Evolutionary conservation across 2,888 invertebrate species (phyloP).

Genomic region (Macrophya annulata): DNA sequence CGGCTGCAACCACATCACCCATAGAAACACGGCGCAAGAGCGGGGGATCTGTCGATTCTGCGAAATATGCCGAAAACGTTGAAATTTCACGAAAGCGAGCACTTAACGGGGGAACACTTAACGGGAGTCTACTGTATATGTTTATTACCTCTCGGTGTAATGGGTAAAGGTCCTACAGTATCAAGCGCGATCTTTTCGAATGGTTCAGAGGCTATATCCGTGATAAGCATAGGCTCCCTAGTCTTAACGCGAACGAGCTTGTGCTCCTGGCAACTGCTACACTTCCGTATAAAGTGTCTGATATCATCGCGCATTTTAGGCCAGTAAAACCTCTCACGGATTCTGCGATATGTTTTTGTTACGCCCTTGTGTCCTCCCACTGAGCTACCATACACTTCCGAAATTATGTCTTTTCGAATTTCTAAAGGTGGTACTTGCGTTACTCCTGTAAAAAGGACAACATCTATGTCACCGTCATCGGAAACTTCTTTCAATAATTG

Average conservation of each 20-base stretch:
- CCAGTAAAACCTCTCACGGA: no score
- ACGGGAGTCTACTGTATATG: no score
- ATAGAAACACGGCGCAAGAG: no score
- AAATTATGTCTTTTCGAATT: conserved; percentile 55
- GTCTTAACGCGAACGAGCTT: conserved; percentile 58
- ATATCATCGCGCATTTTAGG: conserved; percentile 60
- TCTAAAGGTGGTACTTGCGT: conserved; percentile 15
- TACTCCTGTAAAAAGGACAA: not conserved
- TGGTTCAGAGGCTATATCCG: no score
- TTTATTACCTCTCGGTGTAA: no score
- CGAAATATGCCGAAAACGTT: no score
- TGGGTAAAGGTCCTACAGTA: no score
- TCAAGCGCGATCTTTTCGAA: no score
- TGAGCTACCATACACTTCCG: conserved; percentile 57
- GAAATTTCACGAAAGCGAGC: no score
- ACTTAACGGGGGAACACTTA: no score
- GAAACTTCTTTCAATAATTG: conserved; percentile 43
- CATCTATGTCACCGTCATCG: not conserved
- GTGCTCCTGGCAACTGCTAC: conserved; percentile 60
- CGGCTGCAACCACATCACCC: no score
- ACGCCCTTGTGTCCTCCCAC: conserved; percentile 62
- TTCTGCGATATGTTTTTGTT: conserved; percentile 57
- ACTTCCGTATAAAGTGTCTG: conserved; percentile 56
- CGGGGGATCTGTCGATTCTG: no score
- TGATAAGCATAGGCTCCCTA: conserved; percentile 61